A percentile compares a stretch with the other conserved stretches of the same genome.
phyloP scores from a whole-genome alignment of 1,140 invertebrate species.

The Idris sp. region DNA sequence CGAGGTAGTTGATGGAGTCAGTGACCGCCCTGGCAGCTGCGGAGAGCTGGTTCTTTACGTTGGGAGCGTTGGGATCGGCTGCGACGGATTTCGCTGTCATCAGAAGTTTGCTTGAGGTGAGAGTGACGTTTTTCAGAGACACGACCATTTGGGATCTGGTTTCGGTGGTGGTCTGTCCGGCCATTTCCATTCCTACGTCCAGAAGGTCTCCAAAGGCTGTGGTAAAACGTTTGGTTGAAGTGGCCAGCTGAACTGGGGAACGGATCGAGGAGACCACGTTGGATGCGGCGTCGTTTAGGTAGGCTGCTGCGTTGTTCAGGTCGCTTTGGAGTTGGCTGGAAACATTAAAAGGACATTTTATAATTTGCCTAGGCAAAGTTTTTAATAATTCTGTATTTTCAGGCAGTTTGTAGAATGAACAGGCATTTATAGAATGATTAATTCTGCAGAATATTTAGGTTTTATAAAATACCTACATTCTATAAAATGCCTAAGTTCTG shows the following conservation, averaged over 20 bases:
- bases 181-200: constrained; percentile 88
- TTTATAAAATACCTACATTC: too few species aligned
- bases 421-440: too few species aligned
- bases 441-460: too few species aligned
- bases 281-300: constrained; percentile 89
- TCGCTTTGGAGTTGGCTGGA: constrained; percentile 89
- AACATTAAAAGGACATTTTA: too few species aligned
- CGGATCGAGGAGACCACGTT: constrained; percentile 86
- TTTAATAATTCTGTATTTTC: too few species aligned
- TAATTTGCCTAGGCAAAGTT: too few species aligned
- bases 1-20: constrained; percentile 94
- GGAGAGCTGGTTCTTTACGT: constrained; percentile 92
- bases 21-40: constrained; percentile 92
- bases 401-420: too few species aligned
- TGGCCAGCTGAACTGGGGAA: constrained; percentile 84
- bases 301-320: constrained; percentile 88
- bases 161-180: constrained; percentile 85
- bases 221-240: constrained; percentile 87
- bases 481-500: too few species aligned
- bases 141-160: constrained; percentile 88
- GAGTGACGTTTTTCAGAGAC: constrained; percentile 91
- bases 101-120: constrained; percentile 91
- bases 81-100: constrained; percentile 92
- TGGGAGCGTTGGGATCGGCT: constrained; percentile 92
- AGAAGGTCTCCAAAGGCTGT: constrained; percentile 88